Percentiles rank a stretch among this genome's conserved stretches.
phyloP scores from a whole-genome alignment of 2,113 vertebrate species.

The Rattus rattus region DNA sequence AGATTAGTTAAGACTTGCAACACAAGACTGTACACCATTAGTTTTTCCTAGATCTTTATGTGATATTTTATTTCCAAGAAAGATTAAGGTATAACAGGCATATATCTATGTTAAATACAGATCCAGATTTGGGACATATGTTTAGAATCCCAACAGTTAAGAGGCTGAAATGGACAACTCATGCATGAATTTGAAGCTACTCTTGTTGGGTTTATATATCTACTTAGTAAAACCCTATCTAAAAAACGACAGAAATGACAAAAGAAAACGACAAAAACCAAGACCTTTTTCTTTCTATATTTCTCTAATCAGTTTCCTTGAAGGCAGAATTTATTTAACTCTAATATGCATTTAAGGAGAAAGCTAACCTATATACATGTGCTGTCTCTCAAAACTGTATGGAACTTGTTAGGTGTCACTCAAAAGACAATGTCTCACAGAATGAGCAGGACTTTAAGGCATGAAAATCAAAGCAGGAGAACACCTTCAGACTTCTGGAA shows the following conservation, averaged over 20 bases:
- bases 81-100: not conserved
- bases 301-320: not conserved
- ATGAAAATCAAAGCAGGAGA: not conserved
- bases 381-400: not conserved
- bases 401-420: not conserved
- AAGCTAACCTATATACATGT: not conserved
- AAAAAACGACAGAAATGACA: too few relatives aligned
- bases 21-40: not conserved
- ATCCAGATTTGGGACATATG: not conserved
- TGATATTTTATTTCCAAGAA: constrained; percentile 7
- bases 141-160: not conserved
- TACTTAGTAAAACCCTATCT: not conserved
- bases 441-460: not conserved
- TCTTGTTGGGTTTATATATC: not conserved
- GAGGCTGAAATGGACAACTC: not conserved
- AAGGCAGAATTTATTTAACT: constrained; percentile 18
- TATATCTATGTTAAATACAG: not conserved
- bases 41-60: constrained; percentile 3
- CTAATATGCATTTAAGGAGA: not conserved
- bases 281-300: not conserved
- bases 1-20: not conserved
- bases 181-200: not conserved
- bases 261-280: not conserved
- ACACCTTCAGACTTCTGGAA: constrained; percentile 35
- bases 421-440: not conserved